Evolutionary conservation across 2,113 vertebrate genomes (phyloP).

Genomic region (Oncorhynchus keta): DNA sequence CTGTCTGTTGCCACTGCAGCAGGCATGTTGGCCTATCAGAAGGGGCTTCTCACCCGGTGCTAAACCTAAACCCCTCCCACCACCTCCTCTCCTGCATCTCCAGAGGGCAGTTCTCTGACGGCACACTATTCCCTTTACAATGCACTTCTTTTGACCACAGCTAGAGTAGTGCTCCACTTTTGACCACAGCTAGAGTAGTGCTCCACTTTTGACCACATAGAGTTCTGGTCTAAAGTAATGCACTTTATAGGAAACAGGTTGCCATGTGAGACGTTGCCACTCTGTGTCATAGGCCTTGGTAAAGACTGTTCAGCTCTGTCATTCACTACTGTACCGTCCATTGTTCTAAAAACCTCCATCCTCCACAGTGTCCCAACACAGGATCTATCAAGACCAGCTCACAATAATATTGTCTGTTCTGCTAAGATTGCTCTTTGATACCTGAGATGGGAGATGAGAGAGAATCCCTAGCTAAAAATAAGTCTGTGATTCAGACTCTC

Average conservation of each 20-base stretch:
- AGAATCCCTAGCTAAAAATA: slow-evolving; percentile 1
- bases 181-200: neutral
- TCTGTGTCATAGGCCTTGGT: slow-evolving; percentile 4
- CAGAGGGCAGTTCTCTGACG: slow-evolving; percentile 7
- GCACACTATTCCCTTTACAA: slow-evolving; percentile 7
- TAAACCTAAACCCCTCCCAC: slow-evolving; percentile 41
- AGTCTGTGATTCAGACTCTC: slow-evolving; percentile 23
- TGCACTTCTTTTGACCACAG: slow-evolving; percentile 32
- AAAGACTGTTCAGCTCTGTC: slow-evolving; percentile 30
- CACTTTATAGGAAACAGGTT: too few relatives aligned
- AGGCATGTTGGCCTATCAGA: slow-evolving; percentile 80
- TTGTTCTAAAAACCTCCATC: neutral
- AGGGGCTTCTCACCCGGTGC: slow-evolving; percentile 70
- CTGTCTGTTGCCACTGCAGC: slow-evolving; percentile 70
- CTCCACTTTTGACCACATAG: too few relatives aligned
- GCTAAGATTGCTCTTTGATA: neutral
- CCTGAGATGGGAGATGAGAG: neutral
- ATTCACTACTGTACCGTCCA: slow-evolving; percentile 7
- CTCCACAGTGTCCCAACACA: neutral
- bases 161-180: slow-evolving; percentile 6
- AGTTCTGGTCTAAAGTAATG: too few relatives aligned
- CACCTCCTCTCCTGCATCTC: slow-evolving; percentile 11
- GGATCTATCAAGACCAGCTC: neutral
- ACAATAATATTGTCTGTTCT: neutral
- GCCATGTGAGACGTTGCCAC: neutral